A percentile compares a stretch with the other conserved stretches of the same genome.
These are phyloP conservation scores for Nannobrachium achirus DNA, from an alignment of 2,113 vertebrate genomes.

Conservation along the genomic window DNA sequence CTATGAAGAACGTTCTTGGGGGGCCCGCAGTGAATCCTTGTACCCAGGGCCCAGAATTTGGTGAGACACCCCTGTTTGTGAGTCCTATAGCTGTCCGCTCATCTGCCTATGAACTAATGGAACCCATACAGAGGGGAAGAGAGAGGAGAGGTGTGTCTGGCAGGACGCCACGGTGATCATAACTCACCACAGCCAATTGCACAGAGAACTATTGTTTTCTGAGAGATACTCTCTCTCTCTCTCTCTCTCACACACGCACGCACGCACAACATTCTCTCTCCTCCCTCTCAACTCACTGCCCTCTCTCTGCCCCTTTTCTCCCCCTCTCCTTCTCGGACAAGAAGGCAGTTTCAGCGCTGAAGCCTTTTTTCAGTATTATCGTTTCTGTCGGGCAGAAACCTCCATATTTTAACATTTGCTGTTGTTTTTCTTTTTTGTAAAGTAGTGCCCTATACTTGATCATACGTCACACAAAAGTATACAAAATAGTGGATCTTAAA, in stretches of 20 bases:
- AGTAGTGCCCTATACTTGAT: no score
- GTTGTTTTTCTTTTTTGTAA: no score
- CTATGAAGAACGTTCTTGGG: no score
- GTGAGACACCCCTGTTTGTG: no score
- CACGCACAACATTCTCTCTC: not conserved
- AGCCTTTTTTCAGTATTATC: not conserved
- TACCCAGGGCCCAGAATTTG: no score
- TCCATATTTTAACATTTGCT: no score
- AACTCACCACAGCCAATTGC: not conserved
- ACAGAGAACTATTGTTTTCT: conserved; percentile 33
- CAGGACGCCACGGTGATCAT: conserved; percentile 10
- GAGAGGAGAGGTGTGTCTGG: conserved; percentile 18
- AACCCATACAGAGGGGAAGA: conserved; percentile 27
- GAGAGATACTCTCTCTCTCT: not conserved
- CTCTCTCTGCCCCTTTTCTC: not conserved
- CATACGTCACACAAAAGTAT: no score
- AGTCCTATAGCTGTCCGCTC: conserved; percentile 45
- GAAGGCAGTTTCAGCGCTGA: not conserved
- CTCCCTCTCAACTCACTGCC: no score
- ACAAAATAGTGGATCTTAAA: no score
- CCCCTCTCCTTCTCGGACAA: not conserved
- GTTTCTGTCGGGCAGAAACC: no score
- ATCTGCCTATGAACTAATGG: conserved; percentile 49
- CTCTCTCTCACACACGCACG: no score
- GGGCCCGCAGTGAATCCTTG: no score